These are phyloP conservation scores for Rhea americana DNA, from an alignment of 2,113 vertebrate genomes.

Conservation along the genomic window DNA sequence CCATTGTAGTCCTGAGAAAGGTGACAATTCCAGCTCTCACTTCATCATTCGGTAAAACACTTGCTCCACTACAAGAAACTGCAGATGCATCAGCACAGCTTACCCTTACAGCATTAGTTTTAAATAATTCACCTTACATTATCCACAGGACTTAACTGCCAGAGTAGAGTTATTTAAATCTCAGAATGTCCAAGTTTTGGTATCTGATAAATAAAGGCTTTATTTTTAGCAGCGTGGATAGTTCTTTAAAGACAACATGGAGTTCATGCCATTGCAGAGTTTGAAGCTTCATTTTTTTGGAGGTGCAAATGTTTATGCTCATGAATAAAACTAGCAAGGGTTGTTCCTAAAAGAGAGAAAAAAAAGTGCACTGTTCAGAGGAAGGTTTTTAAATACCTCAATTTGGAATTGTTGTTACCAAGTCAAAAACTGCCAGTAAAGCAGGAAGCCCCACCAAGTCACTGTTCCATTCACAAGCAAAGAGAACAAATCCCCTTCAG, in stretches of 20 bases:
- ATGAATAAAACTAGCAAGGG: background rate
- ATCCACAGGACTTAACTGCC: slow-evolving; percentile 1
- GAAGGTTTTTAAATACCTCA: background rate
- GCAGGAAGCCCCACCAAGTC: background rate
- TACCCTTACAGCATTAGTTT: background rate
- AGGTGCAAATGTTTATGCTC: background rate
- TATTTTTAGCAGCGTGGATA: background rate
- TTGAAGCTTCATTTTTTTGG: background rate
- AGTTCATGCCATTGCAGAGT: accelerated
- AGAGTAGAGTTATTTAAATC: background rate
- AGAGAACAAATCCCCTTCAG: slow-evolving; percentile 7
- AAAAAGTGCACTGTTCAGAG: background rate
- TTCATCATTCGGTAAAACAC: slow-evolving; percentile 60
- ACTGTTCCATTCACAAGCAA: background rate
- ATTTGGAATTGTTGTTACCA: background rate
- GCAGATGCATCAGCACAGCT: slow-evolving; percentile 22
- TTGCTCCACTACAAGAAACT: slow-evolving; percentile 12
- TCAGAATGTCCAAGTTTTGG: background rate
- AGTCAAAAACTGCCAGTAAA: background rate
- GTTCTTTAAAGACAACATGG: background rate
- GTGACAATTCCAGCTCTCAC: slow-evolving; percentile 62
- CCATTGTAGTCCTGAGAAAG: slow-evolving; percentile 44
- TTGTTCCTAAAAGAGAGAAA: background rate
- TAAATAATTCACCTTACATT: background rate
- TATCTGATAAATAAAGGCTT: background rate